Evolutionary conservation across 2,888 invertebrate genomes (phyloP).

Genomic region (Chydorus sphaericus): DNA sequence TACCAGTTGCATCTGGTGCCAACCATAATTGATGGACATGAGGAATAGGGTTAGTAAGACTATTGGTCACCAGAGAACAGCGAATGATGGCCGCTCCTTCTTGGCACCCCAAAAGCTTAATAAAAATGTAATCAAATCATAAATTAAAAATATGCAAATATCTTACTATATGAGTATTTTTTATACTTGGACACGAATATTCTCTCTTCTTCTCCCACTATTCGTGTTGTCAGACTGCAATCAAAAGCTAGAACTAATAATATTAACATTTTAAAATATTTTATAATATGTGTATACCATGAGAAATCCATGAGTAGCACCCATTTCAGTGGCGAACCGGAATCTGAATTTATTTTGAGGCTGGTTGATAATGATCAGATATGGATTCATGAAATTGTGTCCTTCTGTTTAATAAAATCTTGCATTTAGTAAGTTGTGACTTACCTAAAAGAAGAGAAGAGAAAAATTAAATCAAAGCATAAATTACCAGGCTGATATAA

Average conservation of each 20-base stretch:
- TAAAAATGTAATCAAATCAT: background rate
- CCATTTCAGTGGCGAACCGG: conserved; percentile 74
- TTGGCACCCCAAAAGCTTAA: conserved; percentile 9
- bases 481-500: too few species aligned
- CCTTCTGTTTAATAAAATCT: too few species aligned
- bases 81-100: conserved; percentile 12
- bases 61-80: conserved; percentile 13
- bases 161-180: background rate
- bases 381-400: too few species aligned
- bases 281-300: too few species aligned
- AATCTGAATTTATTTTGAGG: conserved; percentile 68
- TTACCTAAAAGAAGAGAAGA: too few species aligned
- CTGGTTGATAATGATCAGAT: conserved; percentile 49
- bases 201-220: conserved; percentile 46
- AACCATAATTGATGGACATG: conserved; percentile 21
- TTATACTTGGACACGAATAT: conserved; percentile 54
- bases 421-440: too few species aligned
- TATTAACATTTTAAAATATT: too few species aligned
- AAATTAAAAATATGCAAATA: background rate
- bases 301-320: conserved; percentile 67
- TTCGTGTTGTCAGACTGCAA: too few species aligned
- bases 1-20: too few species aligned
- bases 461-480: too few species aligned
- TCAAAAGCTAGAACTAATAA: too few species aligned
- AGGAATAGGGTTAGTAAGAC: conserved; percentile 12